These are phyloP conservation scores for Phocides pigmalion DNA, from an alignment of 1,140 invertebrate species.

Conservation along the genomic window DNA sequence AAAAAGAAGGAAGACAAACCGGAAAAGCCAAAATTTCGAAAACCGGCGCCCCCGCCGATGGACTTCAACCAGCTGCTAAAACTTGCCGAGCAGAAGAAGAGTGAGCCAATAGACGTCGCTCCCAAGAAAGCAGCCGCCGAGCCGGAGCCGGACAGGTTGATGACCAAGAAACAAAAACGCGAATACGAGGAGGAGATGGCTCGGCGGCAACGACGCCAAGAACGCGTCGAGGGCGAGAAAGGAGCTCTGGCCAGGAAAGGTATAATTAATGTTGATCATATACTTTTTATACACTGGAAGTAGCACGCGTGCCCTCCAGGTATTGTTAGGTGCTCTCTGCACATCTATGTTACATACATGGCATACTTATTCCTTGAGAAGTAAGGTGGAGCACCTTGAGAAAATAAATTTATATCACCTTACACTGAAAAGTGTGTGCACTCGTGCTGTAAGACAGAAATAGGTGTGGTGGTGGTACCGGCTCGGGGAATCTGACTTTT, in stretches of 20 bases:
- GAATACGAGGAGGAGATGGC: slow-evolving; percentile 87
- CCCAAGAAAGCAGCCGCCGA: slow-evolving; percentile 85
- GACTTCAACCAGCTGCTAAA: slow-evolving; percentile 90
- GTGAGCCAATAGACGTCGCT: slow-evolving; percentile 87
- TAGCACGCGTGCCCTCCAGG: too few species aligned
- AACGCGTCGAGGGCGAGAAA: slow-evolving; percentile 70
- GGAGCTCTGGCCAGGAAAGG: slow-evolving; percentile 56
- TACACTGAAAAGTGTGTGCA: too few species aligned
- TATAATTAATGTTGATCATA: slow-evolving; percentile 37
- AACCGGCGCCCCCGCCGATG: slow-evolving; percentile 87
- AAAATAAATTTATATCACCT: too few species aligned
- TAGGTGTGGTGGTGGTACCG: too few species aligned
- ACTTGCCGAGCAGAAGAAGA: slow-evolving; percentile 92
- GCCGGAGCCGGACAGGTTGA: slow-evolving; percentile 87
- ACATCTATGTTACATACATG: too few species aligned
- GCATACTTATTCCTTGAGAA: too few species aligned
- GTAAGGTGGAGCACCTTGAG: too few species aligned
- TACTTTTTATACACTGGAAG: too few species aligned
- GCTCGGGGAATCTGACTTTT: too few species aligned
- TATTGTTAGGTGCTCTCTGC: too few species aligned
- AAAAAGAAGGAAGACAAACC: slow-evolving; percentile 83
- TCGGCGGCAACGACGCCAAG: slow-evolving; percentile 63
- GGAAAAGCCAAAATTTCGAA: slow-evolving; percentile 82
- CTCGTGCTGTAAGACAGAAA: too few species aligned
- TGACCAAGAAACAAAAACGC: slow-evolving; percentile 92